Percentiles rank a stretch among this genome's conserved stretches.
These are phyloP conservation scores for Argyrosomus japonicus DNA, from an alignment of 2,113 vertebrate species.

Conservation along the genomic window DNA sequence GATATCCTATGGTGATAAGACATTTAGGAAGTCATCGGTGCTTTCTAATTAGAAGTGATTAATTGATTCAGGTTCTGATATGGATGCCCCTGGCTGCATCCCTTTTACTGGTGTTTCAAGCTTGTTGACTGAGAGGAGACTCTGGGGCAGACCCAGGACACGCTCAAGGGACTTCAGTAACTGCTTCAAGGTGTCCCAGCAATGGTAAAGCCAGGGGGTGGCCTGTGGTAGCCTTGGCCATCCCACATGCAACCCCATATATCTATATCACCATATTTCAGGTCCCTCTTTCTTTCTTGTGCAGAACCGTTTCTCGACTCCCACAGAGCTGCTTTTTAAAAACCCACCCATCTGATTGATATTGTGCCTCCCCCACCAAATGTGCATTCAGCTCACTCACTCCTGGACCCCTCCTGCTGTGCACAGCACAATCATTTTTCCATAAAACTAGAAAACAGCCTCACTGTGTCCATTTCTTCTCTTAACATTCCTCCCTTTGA, in stretches of 20 bases:
- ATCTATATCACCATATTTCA: background rate
- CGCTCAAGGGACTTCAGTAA: background rate
- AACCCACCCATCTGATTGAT: background rate
- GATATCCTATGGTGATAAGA: background rate
- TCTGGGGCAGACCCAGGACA: background rate
- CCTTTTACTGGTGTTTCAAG: slow-evolving; percentile 2
- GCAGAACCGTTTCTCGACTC: background rate
- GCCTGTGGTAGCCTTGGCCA: background rate
- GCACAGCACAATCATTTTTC: background rate
- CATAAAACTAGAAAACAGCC: background rate
- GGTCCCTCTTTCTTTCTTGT: too few species aligned
- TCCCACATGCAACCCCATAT: background rate
- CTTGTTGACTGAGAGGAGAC: background rate
- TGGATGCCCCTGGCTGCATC: background rate
- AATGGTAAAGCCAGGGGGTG: background rate
- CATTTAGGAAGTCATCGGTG: background rate
- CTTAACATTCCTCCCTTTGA: background rate
- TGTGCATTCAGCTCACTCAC: background rate
- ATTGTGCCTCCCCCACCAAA: too few species aligned
- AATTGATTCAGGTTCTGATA: background rate
- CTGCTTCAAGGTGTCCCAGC: background rate
- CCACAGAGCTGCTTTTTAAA: background rate
- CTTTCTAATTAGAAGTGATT: background rate
- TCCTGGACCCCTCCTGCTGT: background rate
- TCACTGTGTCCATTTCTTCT: background rate